Conservation (phyloP, 2,113 vertebrate genomes). For the Fregata magnificens region DNA sequence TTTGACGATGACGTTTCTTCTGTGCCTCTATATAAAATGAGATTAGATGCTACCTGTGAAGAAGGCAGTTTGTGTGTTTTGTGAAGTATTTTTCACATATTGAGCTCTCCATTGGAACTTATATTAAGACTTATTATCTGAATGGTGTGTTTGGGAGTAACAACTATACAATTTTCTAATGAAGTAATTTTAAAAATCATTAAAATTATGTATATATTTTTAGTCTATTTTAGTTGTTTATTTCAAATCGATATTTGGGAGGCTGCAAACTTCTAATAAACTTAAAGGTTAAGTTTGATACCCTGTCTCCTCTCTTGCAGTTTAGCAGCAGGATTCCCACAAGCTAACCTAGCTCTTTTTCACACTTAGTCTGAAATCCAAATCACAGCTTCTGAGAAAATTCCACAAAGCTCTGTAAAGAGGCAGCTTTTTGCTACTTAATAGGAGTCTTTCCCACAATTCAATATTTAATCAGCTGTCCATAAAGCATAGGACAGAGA, state of each 20-base stretch:
- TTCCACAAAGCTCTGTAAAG: background rate
- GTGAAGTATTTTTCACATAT: background rate
- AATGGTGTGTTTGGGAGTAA: background rate
- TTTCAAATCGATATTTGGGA: background rate
- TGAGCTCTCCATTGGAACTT: background rate
- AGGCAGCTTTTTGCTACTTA: background rate
- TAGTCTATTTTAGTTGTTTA: background rate
- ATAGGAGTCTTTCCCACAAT: background rate
- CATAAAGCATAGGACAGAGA: background rate
- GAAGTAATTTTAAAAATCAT: background rate
- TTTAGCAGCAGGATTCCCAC: background rate
- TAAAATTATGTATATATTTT: background rate
- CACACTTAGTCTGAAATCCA: background rate
- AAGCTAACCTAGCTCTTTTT: background rate
- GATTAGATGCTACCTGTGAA: background rate
- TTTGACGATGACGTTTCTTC: background rate
- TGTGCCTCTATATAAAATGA: background rate
- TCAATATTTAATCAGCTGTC: constrained; percentile 35
- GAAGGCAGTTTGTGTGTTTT: background rate
- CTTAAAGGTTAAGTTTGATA: background rate
- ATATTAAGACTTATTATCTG: background rate
- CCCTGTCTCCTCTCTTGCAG: background rate
- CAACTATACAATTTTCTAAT: background rate
- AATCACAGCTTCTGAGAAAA: background rate
- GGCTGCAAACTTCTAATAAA: background rate